A percentile compares a stretch with the other conserved stretches of the same genome.
phyloP scores from a whole-genome alignment of 2,888 invertebrate genomes.

The Xylota segnis region DNA sequence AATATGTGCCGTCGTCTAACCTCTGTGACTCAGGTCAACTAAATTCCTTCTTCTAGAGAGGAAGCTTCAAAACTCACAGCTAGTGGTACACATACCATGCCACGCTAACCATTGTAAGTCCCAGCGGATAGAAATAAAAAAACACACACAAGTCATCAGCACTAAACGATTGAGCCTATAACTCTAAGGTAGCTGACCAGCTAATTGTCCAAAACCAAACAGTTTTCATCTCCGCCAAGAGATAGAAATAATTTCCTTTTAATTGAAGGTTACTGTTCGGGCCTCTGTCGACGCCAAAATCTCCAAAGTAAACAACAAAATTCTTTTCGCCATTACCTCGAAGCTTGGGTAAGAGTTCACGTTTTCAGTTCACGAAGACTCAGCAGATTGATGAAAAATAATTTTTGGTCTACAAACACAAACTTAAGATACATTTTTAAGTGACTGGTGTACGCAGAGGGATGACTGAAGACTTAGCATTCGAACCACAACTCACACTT shows the following conservation, averaged over 20 bases:
- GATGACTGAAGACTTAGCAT: conserved; percentile 57
- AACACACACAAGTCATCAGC: not conserved
- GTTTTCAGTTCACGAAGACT: conserved; percentile 22
- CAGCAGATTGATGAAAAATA: conserved; percentile 47
- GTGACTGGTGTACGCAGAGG: too few relatives aligned
- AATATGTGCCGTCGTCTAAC: too few relatives aligned
- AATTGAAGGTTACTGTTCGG: conserved; percentile 43
- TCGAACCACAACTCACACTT: conserved; percentile 39
- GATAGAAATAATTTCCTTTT: conserved; percentile 53
- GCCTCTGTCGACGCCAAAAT: conserved; percentile 14
- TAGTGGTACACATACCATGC: too few relatives aligned
- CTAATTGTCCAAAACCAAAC: conserved; percentile 50
- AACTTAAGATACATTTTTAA: conserved; percentile 24
- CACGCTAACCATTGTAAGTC: too few relatives aligned
- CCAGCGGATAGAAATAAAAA: too few relatives aligned
- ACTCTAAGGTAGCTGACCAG: conserved; percentile 63
- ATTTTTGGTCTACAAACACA: conserved; percentile 37
- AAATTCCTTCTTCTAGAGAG: too few relatives aligned
- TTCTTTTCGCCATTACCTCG: not conserved
- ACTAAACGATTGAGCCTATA: conserved; percentile 18
- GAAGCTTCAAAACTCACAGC: too few relatives aligned
- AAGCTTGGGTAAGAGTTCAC: conserved; percentile 39
- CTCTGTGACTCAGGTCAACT: too few relatives aligned
- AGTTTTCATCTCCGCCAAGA: conserved; percentile 22
- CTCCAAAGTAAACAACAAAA: conserved; percentile 31